Base-by-base conservation (phyloP, 1,140 invertebrate species). In the Drosophila saltans region DNA sequence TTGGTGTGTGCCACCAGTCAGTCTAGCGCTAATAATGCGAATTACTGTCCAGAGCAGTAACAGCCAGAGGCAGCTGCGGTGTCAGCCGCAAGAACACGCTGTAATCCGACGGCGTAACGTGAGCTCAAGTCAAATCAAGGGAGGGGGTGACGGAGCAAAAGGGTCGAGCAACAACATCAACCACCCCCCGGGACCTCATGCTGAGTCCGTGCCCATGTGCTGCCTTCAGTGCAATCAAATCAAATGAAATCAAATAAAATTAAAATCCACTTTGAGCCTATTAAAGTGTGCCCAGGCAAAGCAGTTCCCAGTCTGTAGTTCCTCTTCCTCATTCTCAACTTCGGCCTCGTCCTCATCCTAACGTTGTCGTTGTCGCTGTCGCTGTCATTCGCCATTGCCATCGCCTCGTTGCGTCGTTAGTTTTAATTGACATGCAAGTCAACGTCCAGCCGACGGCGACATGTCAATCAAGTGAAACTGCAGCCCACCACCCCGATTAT, bases 391-490 rank as follows among this genome's bases (percentile, higher is more conserved):
- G 45, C 21, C 45, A 52, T 52, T 24, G 69, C 40, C 61, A 60
- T 74, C 52, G 61, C 65, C 63, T 64, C 60, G 75, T 16, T 69
- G 66, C 74, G 77, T 84, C 80, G 76, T 77, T 80, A 78, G 75
- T 84, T 82, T 91, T 91, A 91, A 91, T 91, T 91, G 89, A 91
- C 89, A 80, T 82, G 81, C 84, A 86, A 91, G 90, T 91, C 90
- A 91, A 78, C 90, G 90, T 86, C 80, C 82, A 77, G 76, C 79
- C 82, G 75, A 77, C 80, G 81, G 65, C 78, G 75, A 83, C 84
- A 74, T 91, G 90, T 91, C 90, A 91, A 91, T 91, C 90, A 91
- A 81, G 4, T 9, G 57, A 81, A 66, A 70, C 45, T 80, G 78
- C 81, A 86, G 69, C 67, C 56, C 64, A 28, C 64, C 52, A 61